phyloP scores from a whole-genome alignment of 2,888 invertebrate species.

The Drosophila heteroneura region DNA sequence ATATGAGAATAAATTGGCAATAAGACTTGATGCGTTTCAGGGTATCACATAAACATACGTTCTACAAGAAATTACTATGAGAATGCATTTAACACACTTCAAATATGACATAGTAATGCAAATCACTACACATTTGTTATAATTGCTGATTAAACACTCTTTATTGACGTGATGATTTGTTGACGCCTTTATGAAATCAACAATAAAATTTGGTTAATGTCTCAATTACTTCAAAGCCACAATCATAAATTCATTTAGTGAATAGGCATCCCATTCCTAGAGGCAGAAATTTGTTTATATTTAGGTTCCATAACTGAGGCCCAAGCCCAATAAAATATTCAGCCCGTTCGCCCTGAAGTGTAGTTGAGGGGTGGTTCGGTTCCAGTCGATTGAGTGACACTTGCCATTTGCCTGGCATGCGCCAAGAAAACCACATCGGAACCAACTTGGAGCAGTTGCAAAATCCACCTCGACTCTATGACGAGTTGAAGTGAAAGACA shows the following conservation, averaged over 20 bases:
- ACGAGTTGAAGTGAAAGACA: background rate
- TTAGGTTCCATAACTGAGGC: slow-evolving; percentile 49
- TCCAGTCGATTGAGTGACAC: slow-evolving; percentile 16
- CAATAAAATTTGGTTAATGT: slow-evolving; percentile 69
- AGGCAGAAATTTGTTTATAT: slow-evolving; percentile 62
- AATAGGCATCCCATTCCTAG: slow-evolving; percentile 18
- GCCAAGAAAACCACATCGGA: background rate
- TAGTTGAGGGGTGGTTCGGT: background rate
- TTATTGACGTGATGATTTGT: slow-evolving; percentile 53
- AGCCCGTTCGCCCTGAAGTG: background rate
- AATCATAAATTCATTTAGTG: slow-evolving; percentile 50
- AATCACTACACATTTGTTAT: slow-evolving; percentile 37
- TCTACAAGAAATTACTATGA: background rate
- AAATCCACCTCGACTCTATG: background rate
- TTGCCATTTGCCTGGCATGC: slow-evolving; percentile 20
- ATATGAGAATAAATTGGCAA: background rate
- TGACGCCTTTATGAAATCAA: slow-evolving; percentile 52
- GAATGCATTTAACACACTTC: background rate
- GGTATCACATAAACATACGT: background rate
- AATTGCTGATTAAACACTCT: slow-evolving; percentile 25
- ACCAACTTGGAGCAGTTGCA: background rate
- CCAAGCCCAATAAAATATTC: slow-evolving; percentile 23
- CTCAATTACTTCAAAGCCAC: slow-evolving; percentile 69
- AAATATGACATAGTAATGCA: slow-evolving; percentile 33
- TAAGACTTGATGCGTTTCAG: background rate